These are phyloP conservation scores for Trachelus tabidus DNA, from an alignment of 2,888 invertebrate genomes.

Conservation along the genomic window DNA sequence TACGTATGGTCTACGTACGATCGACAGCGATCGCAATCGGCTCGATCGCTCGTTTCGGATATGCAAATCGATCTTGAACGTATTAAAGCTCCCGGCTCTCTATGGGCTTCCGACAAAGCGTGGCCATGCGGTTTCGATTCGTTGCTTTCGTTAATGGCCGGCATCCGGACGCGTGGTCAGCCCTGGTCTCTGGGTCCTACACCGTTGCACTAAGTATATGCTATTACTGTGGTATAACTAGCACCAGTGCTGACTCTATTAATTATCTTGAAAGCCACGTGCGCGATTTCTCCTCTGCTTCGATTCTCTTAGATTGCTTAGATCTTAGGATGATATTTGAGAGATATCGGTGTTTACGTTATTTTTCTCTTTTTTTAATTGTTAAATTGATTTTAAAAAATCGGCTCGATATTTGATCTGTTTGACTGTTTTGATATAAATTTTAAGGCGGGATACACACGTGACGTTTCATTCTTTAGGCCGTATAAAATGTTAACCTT, in stretches of 20 bases:
- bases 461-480: not conserved
- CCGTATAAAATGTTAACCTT: not conserved
- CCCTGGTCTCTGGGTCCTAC: conserved; percentile 22
- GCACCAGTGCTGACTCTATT: conserved; percentile 29
- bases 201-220: not conserved
- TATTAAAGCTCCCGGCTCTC: not conserved
- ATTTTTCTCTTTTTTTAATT: not conserved
- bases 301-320: not conserved
- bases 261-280: conserved; percentile 55
- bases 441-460: not conserved
- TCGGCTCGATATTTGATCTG: not conserved
- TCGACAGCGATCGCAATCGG: not conserved
- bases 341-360: conserved; percentile 8
- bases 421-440: not conserved
- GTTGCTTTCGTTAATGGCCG: conserved; percentile 2
- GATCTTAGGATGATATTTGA: conserved; percentile 8
- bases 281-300: conserved; percentile 49
- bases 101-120: conserved; percentile 1
- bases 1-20: not conserved
- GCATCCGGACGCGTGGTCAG: conserved; percentile 32
- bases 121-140: not conserved
- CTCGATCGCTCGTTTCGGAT: conserved; percentile 2
- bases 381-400: not conserved
- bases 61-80: not conserved
- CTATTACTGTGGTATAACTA: not conserved